phyloP scores from a whole-genome alignment of 2,113 vertebrate species.

The Geococcyx californianus region DNA sequence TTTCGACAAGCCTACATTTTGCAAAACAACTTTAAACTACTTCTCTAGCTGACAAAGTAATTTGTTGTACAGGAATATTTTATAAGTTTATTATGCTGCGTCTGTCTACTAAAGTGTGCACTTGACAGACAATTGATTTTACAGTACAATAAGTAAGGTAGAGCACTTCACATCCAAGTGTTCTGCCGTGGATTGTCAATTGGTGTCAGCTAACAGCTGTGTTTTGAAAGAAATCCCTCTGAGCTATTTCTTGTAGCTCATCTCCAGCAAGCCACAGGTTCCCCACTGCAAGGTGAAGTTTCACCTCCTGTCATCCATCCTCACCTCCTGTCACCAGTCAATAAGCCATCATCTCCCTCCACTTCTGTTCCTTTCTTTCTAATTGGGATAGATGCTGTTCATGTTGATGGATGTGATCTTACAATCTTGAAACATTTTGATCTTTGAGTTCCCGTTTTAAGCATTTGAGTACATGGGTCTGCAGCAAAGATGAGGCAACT shows the following conservation, averaged over 20 bases:
- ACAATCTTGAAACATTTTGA: background rate
- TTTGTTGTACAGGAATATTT: background rate
- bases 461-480: background rate
- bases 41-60: background rate
- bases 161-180: background rate
- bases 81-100: background rate
- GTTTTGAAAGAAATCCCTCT: constrained; percentile 31
- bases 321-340: background rate
- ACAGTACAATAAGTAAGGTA: background rate
- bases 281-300: background rate
- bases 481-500: background rate
- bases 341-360: background rate
- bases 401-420: accelerated
- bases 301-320: background rate
- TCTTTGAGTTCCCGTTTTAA: background rate
- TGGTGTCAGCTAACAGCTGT: constrained; percentile 36
- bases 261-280: background rate
- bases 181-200: constrained; percentile 14
- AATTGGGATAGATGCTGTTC: background rate
- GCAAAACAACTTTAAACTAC: background rate
- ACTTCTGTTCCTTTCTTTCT: background rate
- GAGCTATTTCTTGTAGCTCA: background rate
- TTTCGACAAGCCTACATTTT: background rate
- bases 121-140: background rate
- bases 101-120: background rate